Base-by-base conservation (phyloP, 2,888 invertebrate genomes). In the Orthosia incerta region DNA sequence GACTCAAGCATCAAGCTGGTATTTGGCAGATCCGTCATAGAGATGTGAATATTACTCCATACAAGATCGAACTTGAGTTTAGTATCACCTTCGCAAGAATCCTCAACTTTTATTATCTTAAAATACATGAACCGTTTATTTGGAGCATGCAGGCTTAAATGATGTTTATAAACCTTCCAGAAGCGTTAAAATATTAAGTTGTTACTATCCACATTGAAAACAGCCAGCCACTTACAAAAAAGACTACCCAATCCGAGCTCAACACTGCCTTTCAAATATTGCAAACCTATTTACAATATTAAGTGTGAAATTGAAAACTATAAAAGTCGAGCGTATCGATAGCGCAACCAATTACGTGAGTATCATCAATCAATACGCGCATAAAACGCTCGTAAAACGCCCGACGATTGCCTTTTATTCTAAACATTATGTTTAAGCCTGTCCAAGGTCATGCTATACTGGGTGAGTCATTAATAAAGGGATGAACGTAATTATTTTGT, bases 331-430 rank as follows among this genome's bases (percentile, higher is more conserved):
- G 3, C 46, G 60, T 76, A 64, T 67, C 60, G 31, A 81, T 67
- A 76, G 57, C 48, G 71, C 82, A 64, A 71, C 77, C 79, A 79
- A 79, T 79, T 81, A 81, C 60, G 50, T 39, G 26, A 61, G 59
- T 67, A 50, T 71, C 77, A 81, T 79, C 82, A 79, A 79, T 79
- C 82, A 81, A 76, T 70, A 67, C 48, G 66, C 59, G 11, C 67
- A 71, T 79, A 71, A 79, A 79, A 79, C 59, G 82, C 62, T 81
- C 71, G 67, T 79, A 76, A 79, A 79, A 76, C 76, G 76, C 59
- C 66, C 53, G 59, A 67, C 51, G 71, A 67, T 53, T n/a, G 82
- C 45, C 48, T 81, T 74, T 71, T 76, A 81, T 79, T 71, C 71
- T 76, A 76, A 67, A 71, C 67, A 67, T 67, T 56, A 56, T 18